These are phyloP conservation scores for Cantharis rufa DNA, from an alignment of 2,888 invertebrate species.

Conservation along the genomic window DNA sequence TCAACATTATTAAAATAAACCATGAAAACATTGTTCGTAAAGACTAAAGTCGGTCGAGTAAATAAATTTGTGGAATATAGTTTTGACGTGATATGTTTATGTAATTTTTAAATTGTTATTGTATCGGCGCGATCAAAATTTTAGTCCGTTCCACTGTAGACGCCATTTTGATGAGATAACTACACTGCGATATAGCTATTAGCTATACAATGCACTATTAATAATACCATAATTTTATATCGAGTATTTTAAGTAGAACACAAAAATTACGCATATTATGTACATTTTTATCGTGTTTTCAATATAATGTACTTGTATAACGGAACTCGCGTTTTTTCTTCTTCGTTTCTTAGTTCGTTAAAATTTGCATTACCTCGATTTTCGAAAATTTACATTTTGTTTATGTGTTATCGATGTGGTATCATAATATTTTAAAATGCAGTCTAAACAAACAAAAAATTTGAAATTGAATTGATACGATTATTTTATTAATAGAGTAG, in stretches of 20 bases:
- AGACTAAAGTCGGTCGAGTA: slow-evolving; percentile 38
- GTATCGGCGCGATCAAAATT: slow-evolving; percentile 17
- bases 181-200: neutral
- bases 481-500: neutral
- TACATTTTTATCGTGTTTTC: neutral
- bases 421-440: neutral
- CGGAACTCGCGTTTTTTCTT: neutral
- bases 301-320: neutral
- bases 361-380: neutral
- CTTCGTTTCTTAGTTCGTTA: neutral
- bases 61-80: slow-evolving; percentile 37
- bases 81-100: slow-evolving; percentile 32
- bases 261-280: neutral
- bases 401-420: neutral
- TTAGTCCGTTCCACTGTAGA: slow-evolving; percentile 24
- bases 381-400: neutral
- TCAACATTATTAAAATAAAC: slow-evolving; percentile 26
- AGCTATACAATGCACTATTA: neutral
- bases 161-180: slow-evolving; percentile 36
- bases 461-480: neutral
- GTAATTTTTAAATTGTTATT: slow-evolving; percentile 12
- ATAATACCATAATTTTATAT: slow-evolving; percentile 14
- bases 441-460: neutral
- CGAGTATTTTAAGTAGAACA: slow-evolving; percentile 4
- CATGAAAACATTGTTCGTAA: slow-evolving; percentile 40